Conservation (phyloP, 2,797 vertebrate species). For the Cichlasoma orientale region DNA sequence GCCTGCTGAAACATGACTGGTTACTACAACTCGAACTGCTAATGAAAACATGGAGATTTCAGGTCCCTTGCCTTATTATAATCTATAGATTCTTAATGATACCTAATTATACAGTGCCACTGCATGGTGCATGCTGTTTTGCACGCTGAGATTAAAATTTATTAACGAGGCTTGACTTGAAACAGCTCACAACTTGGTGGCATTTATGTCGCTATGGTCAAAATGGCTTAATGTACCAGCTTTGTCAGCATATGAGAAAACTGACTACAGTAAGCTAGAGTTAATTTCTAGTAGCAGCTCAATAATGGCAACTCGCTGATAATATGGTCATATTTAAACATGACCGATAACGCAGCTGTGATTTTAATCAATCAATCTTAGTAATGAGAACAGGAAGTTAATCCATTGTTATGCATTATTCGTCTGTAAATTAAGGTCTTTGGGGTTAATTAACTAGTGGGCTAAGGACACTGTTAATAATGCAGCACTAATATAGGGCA, state of each 20-base stretch:
- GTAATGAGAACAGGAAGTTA: conserved; percentile 80
- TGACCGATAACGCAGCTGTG: conserved; percentile 72
- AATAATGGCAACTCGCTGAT: conserved; percentile 59
- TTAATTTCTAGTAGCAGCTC: conserved; percentile 46
- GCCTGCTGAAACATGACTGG: not conserved
- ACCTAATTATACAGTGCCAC: not conserved
- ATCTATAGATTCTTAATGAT: not conserved
- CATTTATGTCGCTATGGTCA: not conserved
- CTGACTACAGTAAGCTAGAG: conserved; percentile 7
- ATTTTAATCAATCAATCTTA: conserved; percentile 81
- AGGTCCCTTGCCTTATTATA: not conserved
- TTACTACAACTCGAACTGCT: not conserved
- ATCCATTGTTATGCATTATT: conserved; percentile 82
- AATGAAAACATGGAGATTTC: not conserved
- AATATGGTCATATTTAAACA: conserved; percentile 77
- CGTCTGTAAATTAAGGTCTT: conserved; percentile 81
- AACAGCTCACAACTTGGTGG: not conserved
- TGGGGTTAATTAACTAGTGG: conserved; percentile 82
- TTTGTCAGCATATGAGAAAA: conserved; percentile 20
- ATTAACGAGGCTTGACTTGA: not conserved
- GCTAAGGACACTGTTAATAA: conserved; percentile 81
- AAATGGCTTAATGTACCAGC: not conserved
- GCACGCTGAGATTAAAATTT: not conserved
- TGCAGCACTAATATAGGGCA: conserved; percentile 77
- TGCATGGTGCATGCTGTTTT: not conserved